Evolutionary conservation across 37 sponge, comb jelly and placozoan genomes (phyloP).

Genomic region (Cladorhizidae sp.): DNA sequence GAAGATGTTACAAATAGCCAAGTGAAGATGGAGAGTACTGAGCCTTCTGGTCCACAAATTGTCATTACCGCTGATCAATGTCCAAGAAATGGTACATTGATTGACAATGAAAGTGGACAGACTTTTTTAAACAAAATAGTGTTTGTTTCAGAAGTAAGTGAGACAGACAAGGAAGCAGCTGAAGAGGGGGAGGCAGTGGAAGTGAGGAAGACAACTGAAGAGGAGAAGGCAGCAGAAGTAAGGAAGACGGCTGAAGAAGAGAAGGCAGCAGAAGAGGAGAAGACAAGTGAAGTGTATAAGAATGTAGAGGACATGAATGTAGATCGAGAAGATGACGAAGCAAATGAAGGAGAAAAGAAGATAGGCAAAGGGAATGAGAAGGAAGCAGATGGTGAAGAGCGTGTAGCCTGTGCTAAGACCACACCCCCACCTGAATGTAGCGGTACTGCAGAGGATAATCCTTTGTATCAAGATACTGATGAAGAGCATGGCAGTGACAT

Average conservation of each 20-base stretch:
- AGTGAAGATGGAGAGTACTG: no score
- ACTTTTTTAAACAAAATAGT: no score
- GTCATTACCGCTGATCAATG: background rate
- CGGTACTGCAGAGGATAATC: conserved; percentile 14
- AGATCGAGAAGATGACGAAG: background rate
- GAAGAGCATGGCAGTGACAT: conserved; percentile 2
- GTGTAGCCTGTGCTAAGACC: no score
- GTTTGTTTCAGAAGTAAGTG: no score
- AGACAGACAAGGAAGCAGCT: background rate
- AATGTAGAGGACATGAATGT: background rate
- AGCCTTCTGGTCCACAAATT: no score
- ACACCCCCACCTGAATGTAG: no score
- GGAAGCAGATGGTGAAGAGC: no score
- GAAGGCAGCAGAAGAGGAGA: background rate
- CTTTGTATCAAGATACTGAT: conserved; percentile 33
- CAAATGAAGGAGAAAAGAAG: background rate
- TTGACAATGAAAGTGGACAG: background rate
- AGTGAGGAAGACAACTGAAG: background rate
- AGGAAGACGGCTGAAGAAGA: background rate
- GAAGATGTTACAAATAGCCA: no score
- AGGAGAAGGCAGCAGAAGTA: background rate
- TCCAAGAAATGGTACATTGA: no score
- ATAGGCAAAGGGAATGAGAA: background rate
- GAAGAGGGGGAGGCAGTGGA: background rate
- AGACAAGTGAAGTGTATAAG: no score